Conservation (phyloP, 2,888 invertebrate species). For the Subacronicta megacephala region DNA sequence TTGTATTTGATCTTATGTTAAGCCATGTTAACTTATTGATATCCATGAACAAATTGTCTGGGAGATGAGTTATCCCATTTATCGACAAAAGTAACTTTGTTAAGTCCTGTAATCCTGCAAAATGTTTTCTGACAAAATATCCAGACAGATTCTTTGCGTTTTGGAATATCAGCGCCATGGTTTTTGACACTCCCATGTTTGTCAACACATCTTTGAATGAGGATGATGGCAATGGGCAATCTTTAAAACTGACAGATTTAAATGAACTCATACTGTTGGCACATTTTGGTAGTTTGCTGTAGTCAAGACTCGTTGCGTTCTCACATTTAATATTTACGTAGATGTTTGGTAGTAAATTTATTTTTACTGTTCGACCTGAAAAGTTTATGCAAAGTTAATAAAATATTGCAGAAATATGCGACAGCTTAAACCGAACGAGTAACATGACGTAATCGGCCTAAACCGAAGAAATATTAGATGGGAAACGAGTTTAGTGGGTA, state of each 20-base stretch:
- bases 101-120: slow-evolving; percentile 88
- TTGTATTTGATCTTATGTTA: slow-evolving; percentile 90
- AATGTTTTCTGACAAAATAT: slow-evolving; percentile 89
- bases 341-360: slow-evolving; percentile 80
- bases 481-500: slow-evolving; percentile 12
- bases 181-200: slow-evolving; percentile 83
- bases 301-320: slow-evolving; percentile 78
- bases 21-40: slow-evolving; percentile 91
- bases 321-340: slow-evolving; percentile 84
- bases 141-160: slow-evolving; percentile 87
- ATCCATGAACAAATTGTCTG: slow-evolving; percentile 90
- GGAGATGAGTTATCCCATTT: slow-evolving; percentile 90
- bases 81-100: slow-evolving; percentile 90
- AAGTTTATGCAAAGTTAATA: slow-evolving; percentile 56
- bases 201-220: slow-evolving; percentile 85
- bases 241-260: slow-evolving; percentile 85
- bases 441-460: slow-evolving; percentile 39
- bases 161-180: slow-evolving; percentile 89
- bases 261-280: slow-evolving; percentile 79
- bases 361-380: slow-evolving; percentile 81
- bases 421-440: slow-evolving; percentile 20
- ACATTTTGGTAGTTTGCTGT: slow-evolving; percentile 84
- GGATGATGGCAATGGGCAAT: slow-evolving; percentile 87
- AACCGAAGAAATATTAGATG: slow-evolving; percentile 11
- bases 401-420: slow-evolving; percentile 11